Percentiles rank a stretch among this genome's conserved stretches.
These are phyloP conservation scores for Ceyx melanurus DNA, from an alignment of 2,113 vertebrate species.

Conservation along the genomic window DNA sequence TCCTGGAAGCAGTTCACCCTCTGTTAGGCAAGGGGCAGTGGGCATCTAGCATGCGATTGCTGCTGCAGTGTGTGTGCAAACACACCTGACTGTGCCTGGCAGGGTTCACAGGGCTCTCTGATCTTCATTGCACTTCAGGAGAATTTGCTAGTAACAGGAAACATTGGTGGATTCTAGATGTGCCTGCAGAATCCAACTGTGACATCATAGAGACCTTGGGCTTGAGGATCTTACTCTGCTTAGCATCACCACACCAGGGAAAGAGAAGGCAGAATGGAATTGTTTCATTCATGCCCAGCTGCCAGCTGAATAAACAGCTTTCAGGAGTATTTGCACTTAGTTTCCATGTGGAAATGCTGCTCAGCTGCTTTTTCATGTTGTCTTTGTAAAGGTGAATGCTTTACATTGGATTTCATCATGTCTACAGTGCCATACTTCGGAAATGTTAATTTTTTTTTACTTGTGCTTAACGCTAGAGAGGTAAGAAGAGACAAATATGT, in stretches of 20 bases:
- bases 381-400: neutral
- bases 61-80: neutral
- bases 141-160: neutral
- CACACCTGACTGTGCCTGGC: neutral
- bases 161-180: neutral
- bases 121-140: neutral
- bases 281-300: accelerated
- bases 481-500: neutral
- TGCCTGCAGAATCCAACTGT: accelerated
- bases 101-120: neutral
- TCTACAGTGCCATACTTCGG: neutral
- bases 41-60: accelerated
- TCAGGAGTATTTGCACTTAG: neutral
- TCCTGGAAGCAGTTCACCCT: neutral
- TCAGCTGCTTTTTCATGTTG: neutral
- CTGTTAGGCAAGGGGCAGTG: neutral
- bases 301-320: neutral
- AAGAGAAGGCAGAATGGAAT: neutral
- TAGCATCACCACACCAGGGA: neutral
- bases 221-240: neutral
- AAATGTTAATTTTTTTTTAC: neutral
- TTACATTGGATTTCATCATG: neutral
- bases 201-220: neutral
- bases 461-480: neutral
- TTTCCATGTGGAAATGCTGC: neutral